These are phyloP conservation scores for Brachymystax lenok DNA, from an alignment of 2,797 vertebrate genomes.

Conservation along the genomic window DNA sequence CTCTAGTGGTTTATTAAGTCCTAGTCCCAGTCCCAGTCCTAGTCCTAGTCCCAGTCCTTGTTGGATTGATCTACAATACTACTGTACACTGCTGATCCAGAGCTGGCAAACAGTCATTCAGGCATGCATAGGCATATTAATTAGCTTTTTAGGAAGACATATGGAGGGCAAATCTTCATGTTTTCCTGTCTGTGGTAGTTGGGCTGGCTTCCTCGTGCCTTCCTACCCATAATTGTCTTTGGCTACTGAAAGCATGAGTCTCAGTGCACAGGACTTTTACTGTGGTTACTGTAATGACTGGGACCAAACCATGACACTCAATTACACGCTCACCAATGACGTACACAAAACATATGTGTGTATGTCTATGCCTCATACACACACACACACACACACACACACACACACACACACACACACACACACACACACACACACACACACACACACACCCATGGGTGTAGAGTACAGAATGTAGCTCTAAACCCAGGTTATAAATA, in stretches of 20 bases:
- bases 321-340: background rate
- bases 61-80: background rate
- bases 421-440: slow-evolving; percentile 14
- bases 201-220: background rate
- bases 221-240: slow-evolving; percentile 25
- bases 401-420: no score
- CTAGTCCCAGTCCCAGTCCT: background rate
- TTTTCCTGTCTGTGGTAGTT: background rate
- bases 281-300: background rate
- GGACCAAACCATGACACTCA: background rate
- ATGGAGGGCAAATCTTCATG: background rate
- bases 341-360: slow-evolving; percentile 7
- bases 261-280: no score
- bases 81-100: background rate
- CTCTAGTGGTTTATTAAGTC: background rate
- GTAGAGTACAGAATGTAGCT: slow-evolving; percentile 43
- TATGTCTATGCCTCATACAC: slow-evolving; percentile 18
- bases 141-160: background rate
- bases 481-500: slow-evolving; percentile 60
- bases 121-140: background rate
- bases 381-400: slow-evolving; percentile 9
- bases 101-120: background rate
- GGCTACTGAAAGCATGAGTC: slow-evolving; percentile 19
- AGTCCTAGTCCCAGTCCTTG: background rate
- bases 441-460: slow-evolving; percentile 45